Base-by-base conservation (phyloP, 2,797 vertebrate genomes). In the Pangasius krempfi region DNA sequence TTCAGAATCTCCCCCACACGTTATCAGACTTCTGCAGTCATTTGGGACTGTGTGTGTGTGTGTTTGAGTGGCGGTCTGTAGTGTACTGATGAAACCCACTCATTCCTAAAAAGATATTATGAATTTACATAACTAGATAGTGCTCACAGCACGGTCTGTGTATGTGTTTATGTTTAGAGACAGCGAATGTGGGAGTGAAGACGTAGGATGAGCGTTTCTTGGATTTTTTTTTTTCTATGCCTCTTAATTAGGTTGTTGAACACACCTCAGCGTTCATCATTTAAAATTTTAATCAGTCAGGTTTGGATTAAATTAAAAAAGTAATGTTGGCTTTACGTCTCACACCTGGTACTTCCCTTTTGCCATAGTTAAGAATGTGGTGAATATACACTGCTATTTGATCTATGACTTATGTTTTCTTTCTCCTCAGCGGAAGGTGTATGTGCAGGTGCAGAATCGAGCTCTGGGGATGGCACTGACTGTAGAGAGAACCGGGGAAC, bases 371-470 rank as follows among this genome's bases (percentile, higher is more conserved):
- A 30, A 30, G 25, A 30, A 16, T 22, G 22, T 44, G 25, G 37
- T 62, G 58, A 84, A 30, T 50, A 68, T 40, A 87, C 54, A 81
- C 30, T 7, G 7, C 27, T 58, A 4, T 70, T 44, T 72, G 16
- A 40, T 82, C 16, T 58, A 25, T 81, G 84, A 58, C 8, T 40
- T 10, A 86, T 4, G n/a, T 52, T 2, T 68, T 60, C 8, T 72
- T 22, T 64, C 0, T 0, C 89, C 72, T 22, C 88, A 97, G 97
- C 96, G 96, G 50, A 93, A 94, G 60, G 95, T 95, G 56, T 97
- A 95, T 84, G 88, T 97, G 84, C 94, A 95, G 89, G 90, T 97
- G 90, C 95, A 92, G 92, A 97, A 94, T 94, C 93, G 93, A 85
- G 95, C 93, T 40, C 93, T 94, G 25, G 94, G 95, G 0, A 94